phyloP scores from a whole-genome alignment of 2,797 vertebrate species.

The Chelonia mydas region DNA sequence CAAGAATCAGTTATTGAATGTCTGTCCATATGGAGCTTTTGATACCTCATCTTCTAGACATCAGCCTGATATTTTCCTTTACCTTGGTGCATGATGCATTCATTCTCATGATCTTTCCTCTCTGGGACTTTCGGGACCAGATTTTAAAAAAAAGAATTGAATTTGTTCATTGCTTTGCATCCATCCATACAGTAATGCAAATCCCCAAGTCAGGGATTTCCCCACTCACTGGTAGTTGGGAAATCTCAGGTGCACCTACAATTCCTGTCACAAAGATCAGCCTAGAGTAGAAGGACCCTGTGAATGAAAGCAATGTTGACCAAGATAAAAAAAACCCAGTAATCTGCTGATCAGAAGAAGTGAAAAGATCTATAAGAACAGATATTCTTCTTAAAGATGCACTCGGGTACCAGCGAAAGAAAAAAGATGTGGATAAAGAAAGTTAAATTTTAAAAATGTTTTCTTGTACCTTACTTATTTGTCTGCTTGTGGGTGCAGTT shows the following conservation, averaged over 20 bases:
- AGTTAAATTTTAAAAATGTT: neutral
- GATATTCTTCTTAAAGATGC: neutral
- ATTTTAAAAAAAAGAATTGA: neutral
- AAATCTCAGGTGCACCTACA: neutral
- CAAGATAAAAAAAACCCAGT: neutral
- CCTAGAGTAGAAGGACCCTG: neutral
- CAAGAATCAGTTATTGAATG: neutral
- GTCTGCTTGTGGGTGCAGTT: neutral
- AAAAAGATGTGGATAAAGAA: neutral
- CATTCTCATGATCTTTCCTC: neutral
- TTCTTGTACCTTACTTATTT: neutral
- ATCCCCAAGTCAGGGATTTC: neutral
- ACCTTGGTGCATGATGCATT: rapidly evolving
- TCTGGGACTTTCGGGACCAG: neutral
- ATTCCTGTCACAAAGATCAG: neutral
- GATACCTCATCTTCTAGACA: neutral
- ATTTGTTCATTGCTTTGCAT: neutral
- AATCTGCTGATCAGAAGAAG: neutral
- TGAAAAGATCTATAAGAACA: neutral
- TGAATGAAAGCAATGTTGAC: neutral
- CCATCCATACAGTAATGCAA: neutral
- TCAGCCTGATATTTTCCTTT: neutral
- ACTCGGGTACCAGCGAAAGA: neutral
- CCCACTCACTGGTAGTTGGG: neutral
- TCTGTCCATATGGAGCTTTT: rapidly evolving